Conservation (phyloP, 2,888 invertebrate species). For the Embidobia sp. region DNA sequence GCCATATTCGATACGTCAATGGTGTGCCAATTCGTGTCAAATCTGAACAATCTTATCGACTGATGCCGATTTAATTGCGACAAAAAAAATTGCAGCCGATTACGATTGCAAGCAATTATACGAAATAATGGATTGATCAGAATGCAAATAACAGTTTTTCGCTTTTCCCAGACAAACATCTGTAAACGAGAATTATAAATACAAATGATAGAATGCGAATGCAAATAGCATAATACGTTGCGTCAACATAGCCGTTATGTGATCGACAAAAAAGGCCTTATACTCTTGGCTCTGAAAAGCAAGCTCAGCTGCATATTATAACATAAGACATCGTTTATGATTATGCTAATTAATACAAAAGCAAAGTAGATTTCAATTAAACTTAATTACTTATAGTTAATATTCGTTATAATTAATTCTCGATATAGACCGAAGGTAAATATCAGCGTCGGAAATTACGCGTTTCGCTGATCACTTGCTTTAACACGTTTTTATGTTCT, state of each 20-base stretch:
- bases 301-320: too few relatives aligned
- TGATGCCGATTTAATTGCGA: background rate
- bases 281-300: too few relatives aligned
- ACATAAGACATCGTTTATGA: background rate
- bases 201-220: slow-evolving; percentile 38
- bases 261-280: slow-evolving; percentile 20
- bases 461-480: slow-evolving; percentile 11
- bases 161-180: background rate
- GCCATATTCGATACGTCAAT: too few relatives aligned
- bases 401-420: slow-evolving; percentile 22
- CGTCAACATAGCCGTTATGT: slow-evolving; percentile 42
- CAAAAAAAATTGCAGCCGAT: too few relatives aligned
- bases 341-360: slow-evolving; percentile 24
- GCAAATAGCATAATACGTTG: slow-evolving; percentile 35
- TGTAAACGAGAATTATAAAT: slow-evolving; percentile 14
- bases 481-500: slow-evolving; percentile 1
- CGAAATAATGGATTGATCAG: background rate
- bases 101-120: too few relatives aligned
- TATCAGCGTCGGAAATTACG: slow-evolving; percentile 3
- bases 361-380: slow-evolving; percentile 17
- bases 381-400: slow-evolving; percentile 5
- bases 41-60: background rate
- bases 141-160: slow-evolving; percentile 6
- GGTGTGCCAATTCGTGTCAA: background rate
- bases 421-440: slow-evolving; percentile 5